phyloP scores from a whole-genome alignment of 2,888 invertebrate species.

The Steinernema hermaphroditum region DNA sequence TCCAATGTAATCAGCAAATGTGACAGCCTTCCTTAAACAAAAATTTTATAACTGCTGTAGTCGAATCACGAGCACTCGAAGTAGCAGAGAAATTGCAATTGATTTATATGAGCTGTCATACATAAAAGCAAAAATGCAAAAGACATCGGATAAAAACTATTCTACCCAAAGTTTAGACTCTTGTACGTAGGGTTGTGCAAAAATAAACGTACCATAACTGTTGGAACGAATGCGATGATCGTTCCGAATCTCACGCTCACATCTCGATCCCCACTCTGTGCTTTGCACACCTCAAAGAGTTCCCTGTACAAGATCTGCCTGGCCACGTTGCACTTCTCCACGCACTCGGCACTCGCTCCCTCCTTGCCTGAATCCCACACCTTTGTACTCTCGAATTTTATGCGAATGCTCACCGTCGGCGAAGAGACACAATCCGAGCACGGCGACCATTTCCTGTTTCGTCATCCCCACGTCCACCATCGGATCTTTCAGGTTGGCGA shows the following conservation, averaged over 20 bases:
- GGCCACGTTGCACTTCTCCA: not conserved
- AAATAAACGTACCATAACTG: not conserved
- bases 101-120: no score
- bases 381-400: not conserved
- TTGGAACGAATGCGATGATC: not conserved
- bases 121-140: no score
- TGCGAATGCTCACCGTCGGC: conserved; percentile 11
- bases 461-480: not conserved
- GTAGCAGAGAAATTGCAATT: no score
- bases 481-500: not conserved
- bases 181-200: no score
- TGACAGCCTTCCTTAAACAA: no score
- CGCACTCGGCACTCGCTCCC: not conserved
- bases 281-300: not conserved
- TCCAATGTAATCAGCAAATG: no score
- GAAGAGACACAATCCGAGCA: not conserved
- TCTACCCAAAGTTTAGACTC: no score
- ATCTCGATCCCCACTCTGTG: not conserved
- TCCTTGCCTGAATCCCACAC: not conserved
- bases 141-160: no score
- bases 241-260: not conserved
- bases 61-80: no score
- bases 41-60: no score
- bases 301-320: not conserved
- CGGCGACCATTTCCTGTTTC: not conserved